Evolutionary conservation across 35 echinoderm and acorn worm genomes (phyloP).

Genomic region (Heliocidaris erythrogramma): DNA sequence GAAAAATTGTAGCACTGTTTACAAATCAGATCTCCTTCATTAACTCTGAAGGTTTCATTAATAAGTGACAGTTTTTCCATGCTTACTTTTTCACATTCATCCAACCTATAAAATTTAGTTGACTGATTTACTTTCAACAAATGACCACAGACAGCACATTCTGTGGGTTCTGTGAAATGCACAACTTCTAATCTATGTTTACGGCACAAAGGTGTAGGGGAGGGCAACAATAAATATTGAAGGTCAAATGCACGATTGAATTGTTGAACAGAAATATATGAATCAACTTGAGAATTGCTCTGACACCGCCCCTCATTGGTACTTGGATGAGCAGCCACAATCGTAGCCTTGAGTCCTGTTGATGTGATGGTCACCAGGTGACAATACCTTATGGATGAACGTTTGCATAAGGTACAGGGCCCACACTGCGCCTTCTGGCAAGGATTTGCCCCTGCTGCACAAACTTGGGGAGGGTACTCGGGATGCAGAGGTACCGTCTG

Average conservation of each 20-base stretch:
- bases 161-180: neutral
- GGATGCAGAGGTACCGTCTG: neutral
- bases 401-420: neutral
- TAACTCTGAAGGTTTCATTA: neutral
- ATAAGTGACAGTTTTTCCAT: conserved; percentile 22
- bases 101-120: neutral
- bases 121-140: neutral
- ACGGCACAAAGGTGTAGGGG: neutral
- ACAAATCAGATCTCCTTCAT: conserved; percentile 24
- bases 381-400: neutral
- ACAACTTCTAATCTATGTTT: neutral
- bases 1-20: conserved; percentile 48
- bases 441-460: conserved; percentile 20
- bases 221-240: neutral
- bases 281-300: neutral
- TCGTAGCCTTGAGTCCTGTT: neutral
- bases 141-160: conserved; percentile 44
- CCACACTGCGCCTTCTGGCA: conserved; percentile 23
- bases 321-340: neutral
- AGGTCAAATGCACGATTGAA: conserved; percentile 23
- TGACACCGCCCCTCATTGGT: neutral
- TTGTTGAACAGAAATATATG: neutral
- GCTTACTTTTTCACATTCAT: conserved; percentile 13
- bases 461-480: neutral
- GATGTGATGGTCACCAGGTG: neutral